Evolutionary conservation across 2,113 vertebrate genomes (phyloP).

Genomic region (Jacana jacana): DNA sequence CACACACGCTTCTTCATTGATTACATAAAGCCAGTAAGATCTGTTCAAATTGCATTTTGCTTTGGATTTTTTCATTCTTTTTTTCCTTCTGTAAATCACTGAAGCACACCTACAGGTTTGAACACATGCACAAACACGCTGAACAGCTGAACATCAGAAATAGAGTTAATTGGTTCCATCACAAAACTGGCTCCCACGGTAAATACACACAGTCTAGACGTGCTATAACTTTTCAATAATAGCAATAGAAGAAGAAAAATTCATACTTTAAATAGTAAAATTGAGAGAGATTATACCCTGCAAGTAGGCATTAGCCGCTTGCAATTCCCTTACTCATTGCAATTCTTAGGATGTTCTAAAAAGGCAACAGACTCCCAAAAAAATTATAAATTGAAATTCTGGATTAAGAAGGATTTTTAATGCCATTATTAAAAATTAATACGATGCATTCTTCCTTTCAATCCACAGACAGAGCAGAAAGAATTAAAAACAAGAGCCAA

Average conservation of each 20-base stretch:
- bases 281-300: neutral
- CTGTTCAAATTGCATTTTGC: neutral
- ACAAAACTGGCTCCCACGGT: neutral
- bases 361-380: neutral
- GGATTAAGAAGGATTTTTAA: slow-evolving; percentile 22
- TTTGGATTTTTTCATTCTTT: neutral
- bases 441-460: neutral
- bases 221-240: slow-evolving; percentile 14
- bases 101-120: neutral
- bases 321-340: neutral
- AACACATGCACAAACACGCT: accelerated
- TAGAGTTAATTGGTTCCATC: neutral
- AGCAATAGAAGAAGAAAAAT: neutral
- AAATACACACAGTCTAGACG: neutral
- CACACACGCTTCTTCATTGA: neutral
- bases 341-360: neutral
- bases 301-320: neutral
- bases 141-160: slow-evolving; percentile 14
- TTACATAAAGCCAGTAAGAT: neutral
- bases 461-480: neutral
- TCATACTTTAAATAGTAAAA: slow-evolving; percentile 6
- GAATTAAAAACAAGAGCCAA: neutral
- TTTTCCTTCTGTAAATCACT: neutral
- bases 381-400: slow-evolving; percentile 19
- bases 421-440: slow-evolving; percentile 10